Base-by-base conservation (phyloP, 1,140 invertebrate species). In the Reticulitermes speratus region DNA sequence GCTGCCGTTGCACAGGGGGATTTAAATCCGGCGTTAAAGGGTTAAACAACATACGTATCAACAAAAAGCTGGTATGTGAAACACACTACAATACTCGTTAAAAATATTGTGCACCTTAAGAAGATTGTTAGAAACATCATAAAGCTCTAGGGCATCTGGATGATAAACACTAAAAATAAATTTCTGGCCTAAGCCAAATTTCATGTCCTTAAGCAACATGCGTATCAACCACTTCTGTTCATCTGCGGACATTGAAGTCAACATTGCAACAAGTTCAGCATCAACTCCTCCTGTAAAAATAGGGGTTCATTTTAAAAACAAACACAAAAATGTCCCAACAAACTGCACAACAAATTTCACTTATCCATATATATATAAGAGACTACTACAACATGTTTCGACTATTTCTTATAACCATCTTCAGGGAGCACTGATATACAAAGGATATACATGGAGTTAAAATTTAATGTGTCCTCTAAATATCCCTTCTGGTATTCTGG, bases 221-320 rank as follows among this genome's bases (percentile, higher is more conserved):
- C 97, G 92, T 6, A 98, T 96, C 0, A 98, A 90, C 97, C 97
- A 98, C 91, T 97, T 97, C 87, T 97, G 93, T 89, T 98, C 96
- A 44, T 93, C 87, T 3, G 95, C 93, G n/a, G 93, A 94, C 88
- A 95, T 92, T 75, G 92, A 91, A 38, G 92, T 91, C 6, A 95
- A 88, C 83, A 96, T 90, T 55, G 91, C 89, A 7, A 92, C 90
- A 32, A 96, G 89, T 85, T 91, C 91, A 84, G 93, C 89, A 87
- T 94, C 92, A 83, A 93, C 91, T 5, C 90, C 91, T 89, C 90
- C 90, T 92, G 87, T 84, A 85, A 84, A 11, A 86, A 84, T 83
- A 69, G 6, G 21, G 23, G 25, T 85, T 48, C 44, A 59, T 82
- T 23, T 52, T 32, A 83, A 84, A 44, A 32, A 84, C 23, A 75